phyloP scores from a whole-genome alignment of 2,113 vertebrate species.

The Atractosteus spatula region DNA sequence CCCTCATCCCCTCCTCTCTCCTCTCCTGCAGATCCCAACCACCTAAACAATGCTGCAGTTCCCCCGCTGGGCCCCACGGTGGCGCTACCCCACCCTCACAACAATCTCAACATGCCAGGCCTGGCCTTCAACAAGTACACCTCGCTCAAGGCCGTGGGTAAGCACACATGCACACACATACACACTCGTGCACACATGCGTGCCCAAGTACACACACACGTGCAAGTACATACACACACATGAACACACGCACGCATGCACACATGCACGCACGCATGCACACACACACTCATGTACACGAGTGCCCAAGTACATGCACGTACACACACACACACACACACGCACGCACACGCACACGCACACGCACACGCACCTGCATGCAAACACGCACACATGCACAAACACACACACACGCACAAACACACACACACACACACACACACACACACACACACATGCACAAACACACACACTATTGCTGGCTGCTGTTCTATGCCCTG shows the following conservation, averaged over 20 bases:
- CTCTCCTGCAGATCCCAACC: conserved; percentile 58
- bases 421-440: conserved; percentile 8
- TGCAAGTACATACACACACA: no score
- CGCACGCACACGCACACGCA: conserved; percentile 8
- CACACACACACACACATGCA: conserved; percentile 8
- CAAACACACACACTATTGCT: not conserved
- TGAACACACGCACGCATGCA: not conserved
- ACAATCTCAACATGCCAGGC: conserved; percentile 61
- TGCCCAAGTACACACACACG: conserved; percentile 7
- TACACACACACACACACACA: conserved; percentile 10
- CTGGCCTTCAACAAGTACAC: conserved; percentile 70
- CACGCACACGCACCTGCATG: conserved; percentile 4
- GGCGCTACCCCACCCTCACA: conserved; percentile 69
- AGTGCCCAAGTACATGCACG: not conserved
- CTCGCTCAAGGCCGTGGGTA: conserved; percentile 66
- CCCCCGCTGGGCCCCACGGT: conserved; percentile 63
- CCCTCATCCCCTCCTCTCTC: conserved; percentile 11
- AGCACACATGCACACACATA: conserved; percentile 25
- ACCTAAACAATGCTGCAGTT: conserved; percentile 65
- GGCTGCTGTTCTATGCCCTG: conserved; percentile 10
- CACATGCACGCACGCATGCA: conserved; percentile 2
- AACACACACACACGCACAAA: not conserved
- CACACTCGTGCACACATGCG: not conserved
- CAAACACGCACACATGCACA: not conserved
- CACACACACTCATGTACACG: not conserved